phyloP scores from a whole-genome alignment of 2,113 vertebrate species.

The Calyptomena viridis region DNA sequence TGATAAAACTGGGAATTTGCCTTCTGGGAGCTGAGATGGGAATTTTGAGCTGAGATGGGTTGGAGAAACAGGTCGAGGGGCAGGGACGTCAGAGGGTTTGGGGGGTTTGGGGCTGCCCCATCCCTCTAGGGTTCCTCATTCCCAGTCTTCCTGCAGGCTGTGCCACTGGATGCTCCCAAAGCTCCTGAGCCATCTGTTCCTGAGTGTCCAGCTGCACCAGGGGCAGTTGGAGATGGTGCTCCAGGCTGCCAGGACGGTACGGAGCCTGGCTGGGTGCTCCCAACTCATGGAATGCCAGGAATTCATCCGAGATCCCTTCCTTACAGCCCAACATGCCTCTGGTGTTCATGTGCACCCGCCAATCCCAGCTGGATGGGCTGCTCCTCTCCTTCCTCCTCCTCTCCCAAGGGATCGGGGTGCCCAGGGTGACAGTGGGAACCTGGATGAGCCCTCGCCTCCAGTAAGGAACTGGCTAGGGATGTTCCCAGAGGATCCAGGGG shows the following conservation, averaged over 20 bases:
- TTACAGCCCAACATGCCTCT: conserved; percentile 60
- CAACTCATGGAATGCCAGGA: rapidly evolving
- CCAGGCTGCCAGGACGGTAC: background rate
- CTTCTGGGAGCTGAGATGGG: background rate
- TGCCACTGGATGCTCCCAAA: conserved; percentile 70
- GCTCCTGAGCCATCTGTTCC: conserved; percentile 66
- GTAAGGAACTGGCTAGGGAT: background rate
- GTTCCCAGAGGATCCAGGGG: background rate
- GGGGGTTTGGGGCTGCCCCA: rapidly evolving
- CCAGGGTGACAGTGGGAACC: conserved; percentile 75
- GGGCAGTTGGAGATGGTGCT: conserved; percentile 76
- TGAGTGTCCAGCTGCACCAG: conserved; percentile 66
- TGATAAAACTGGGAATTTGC: background rate
- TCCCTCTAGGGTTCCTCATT: rapidly evolving
- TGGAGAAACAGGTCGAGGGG: background rate
- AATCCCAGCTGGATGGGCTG: conserved; percentile 78
- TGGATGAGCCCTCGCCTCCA: conserved; percentile 66
- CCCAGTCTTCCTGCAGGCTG: background rate
- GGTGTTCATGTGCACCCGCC: conserved; percentile 82
- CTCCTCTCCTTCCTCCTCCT: conserved; percentile 84
- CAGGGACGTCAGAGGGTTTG: too few relatives aligned
- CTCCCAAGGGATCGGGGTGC: conserved; percentile 81
- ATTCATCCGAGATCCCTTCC: rapidly evolving
- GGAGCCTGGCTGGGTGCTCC: rapidly evolving
- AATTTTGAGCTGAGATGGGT: background rate